A percentile compares a stretch with the other conserved stretches of the same genome.
These are phyloP conservation scores for Delichon dasypus DNA, from an alignment of 2,797 vertebrate species.

Conservation along the genomic window DNA sequence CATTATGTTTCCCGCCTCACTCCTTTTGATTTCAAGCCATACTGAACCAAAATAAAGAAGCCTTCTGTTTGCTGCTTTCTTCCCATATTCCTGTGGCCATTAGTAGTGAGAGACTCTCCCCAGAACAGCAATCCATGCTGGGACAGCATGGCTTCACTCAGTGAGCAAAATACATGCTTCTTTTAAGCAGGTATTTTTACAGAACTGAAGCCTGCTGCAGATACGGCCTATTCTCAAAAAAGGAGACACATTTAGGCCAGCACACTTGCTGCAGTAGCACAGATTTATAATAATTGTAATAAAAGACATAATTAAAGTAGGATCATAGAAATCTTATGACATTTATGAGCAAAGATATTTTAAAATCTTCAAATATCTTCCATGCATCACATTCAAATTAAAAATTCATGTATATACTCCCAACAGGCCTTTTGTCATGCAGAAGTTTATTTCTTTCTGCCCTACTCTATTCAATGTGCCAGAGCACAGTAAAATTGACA, in stretches of 20 bases:
- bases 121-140: neutral
- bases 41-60: neutral
- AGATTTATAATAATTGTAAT: conserved; percentile 64
- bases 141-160: neutral
- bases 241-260: conserved; percentile 51
- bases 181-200: conserved; percentile 31
- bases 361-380: conserved; percentile 70
- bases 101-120: neutral
- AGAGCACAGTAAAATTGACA: conserved; percentile 72
- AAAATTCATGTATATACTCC: conserved; percentile 75
- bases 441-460: conserved; percentile 72
- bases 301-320: conserved; percentile 66
- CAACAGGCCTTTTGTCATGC: conserved; percentile 74
- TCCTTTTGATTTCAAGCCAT: neutral
- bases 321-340: conserved; percentile 52
- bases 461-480: conserved; percentile 68
- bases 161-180: neutral
- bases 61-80: neutral
- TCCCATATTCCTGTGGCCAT: neutral
- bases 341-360: conserved; percentile 71
- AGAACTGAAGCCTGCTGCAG: conserved; percentile 26
- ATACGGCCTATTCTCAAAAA: conserved; percentile 51
- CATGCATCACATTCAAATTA: conserved; percentile 74
- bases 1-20: neutral
- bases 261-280: conserved; percentile 3